Conservation (phyloP, 2,888 invertebrate genomes). For the Blastobasis adustella region DNA sequence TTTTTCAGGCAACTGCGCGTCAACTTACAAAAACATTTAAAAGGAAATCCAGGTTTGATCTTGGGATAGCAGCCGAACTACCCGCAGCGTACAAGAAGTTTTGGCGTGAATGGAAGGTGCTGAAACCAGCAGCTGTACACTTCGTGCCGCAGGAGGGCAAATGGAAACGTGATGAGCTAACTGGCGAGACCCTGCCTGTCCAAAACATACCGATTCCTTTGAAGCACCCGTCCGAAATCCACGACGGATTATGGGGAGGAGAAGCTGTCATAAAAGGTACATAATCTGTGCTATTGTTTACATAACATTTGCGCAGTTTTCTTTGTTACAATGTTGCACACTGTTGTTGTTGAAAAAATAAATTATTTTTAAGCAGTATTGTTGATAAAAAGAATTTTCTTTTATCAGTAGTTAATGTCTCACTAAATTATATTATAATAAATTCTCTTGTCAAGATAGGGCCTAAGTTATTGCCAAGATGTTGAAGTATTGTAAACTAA, state of each 20-base stretch:
- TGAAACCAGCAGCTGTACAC: conserved; percentile 77
- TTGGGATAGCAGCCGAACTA: conserved; percentile 79
- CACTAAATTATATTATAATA: no score
- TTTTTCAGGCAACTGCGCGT: conserved; percentile 60
- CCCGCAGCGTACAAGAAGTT: conserved; percentile 91
- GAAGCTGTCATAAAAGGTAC: conserved; percentile 91
- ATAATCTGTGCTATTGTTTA: conserved; percentile 1
- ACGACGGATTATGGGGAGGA: conserved; percentile 96
- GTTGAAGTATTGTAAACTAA: no score
- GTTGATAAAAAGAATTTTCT: no score
- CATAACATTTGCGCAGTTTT: conserved; percentile 12
- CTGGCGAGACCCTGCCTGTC: conserved; percentile 81
- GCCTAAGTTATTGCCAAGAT: no score
- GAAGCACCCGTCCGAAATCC: conserved; percentile 84
- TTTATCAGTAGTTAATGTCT: no score
- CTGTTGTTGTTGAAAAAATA: no score
- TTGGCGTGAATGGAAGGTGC: conserved; percentile 87
- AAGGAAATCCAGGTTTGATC: conserved; percentile 73
- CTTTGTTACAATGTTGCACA: neutral
- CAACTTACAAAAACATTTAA: conserved; percentile 67
- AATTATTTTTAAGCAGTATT: no score
- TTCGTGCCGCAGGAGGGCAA: conserved; percentile 83
- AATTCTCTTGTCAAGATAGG: no score
- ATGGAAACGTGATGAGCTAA: conserved; percentile 82
- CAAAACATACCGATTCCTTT: conserved; percentile 87